phyloP scores from a whole-genome alignment of 2,888 invertebrate genomes.

The Caenorhabditis wallacei region DNA sequence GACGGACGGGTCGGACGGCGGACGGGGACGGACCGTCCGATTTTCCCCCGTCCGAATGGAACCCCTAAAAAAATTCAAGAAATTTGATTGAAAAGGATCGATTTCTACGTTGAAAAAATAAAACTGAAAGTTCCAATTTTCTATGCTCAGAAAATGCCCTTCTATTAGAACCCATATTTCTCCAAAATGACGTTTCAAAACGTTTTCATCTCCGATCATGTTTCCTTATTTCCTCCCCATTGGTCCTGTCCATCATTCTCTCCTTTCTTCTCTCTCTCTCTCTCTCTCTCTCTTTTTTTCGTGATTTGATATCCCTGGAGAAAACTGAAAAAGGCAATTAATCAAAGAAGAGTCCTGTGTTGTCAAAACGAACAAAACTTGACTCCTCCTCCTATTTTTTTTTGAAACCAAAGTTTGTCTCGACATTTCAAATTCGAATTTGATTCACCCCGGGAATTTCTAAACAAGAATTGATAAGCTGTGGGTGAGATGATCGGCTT shows the following conservation, averaged over 20 bases:
- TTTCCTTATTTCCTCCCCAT: neutral
- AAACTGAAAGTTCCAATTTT: too few relatives aligned
- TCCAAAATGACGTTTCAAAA: slow-evolving; percentile 18
- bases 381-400: neutral
- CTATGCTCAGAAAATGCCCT: too few relatives aligned
- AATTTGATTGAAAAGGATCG: too few relatives aligned
- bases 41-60: too few relatives aligned
- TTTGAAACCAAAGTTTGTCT: slow-evolving; percentile 35
- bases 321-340: slow-evolving; percentile 34
- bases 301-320: too few relatives aligned
- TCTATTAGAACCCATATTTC: too few relatives aligned
- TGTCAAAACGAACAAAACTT: slow-evolving; percentile 29
- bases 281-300: too few relatives aligned
- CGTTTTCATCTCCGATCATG: slow-evolving; percentile 34
- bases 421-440: slow-evolving; percentile 37
- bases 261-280: slow-evolving; percentile 3
- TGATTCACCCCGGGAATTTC: neutral
- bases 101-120: too few relatives aligned
- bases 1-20: too few relatives aligned
- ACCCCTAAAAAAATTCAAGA: too few relatives aligned
- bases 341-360: slow-evolving; percentile 48
- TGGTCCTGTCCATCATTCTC: slow-evolving; percentile 20
- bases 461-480: neutral
- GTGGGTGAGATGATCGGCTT: slow-evolving; percentile 5
- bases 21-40: too few relatives aligned